phyloP scores from a whole-genome alignment of 2,113 vertebrate species.

The Gymnorhina tibicen region DNA sequence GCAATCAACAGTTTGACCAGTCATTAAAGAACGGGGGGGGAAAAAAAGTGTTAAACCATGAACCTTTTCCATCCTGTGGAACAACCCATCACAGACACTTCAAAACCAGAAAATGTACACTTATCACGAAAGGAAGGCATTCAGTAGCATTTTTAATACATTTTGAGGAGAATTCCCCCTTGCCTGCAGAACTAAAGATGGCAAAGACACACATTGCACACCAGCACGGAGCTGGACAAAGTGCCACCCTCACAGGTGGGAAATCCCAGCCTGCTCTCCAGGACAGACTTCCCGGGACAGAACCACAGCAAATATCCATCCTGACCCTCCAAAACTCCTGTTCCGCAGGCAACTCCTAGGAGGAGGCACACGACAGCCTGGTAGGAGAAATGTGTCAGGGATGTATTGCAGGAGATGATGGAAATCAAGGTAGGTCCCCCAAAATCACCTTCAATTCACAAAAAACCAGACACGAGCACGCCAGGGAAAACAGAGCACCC shows the following conservation, averaged over 20 bases:
- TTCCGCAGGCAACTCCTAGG: not conserved
- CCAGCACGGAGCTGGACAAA: rapidly evolving
- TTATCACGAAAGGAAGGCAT: not conserved
- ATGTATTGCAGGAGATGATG: not conserved
- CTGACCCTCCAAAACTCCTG: not conserved
- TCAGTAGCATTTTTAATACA: not conserved
- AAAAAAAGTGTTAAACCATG: not conserved
- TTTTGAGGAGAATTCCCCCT: not conserved
- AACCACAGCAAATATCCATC: not conserved
- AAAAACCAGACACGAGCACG: rapidly evolving
- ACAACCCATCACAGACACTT: not conserved
- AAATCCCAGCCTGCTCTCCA: not conserved
- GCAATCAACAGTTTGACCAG: not conserved
- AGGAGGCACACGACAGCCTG: not conserved
- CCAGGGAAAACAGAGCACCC: not conserved
- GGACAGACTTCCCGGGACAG: not conserved
- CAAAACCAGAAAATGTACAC: not conserved
- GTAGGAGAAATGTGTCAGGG: rapidly evolving
- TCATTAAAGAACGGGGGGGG: not conserved
- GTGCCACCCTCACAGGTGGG: not conserved
- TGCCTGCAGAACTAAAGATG: not conserved
- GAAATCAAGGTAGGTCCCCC: rapidly evolving
- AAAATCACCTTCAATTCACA: not conserved
- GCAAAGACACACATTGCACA: not conserved
- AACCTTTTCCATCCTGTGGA: not conserved